Conservation (phyloP, 1,140 invertebrate genomes). For the Lineus longissimus region DNA sequence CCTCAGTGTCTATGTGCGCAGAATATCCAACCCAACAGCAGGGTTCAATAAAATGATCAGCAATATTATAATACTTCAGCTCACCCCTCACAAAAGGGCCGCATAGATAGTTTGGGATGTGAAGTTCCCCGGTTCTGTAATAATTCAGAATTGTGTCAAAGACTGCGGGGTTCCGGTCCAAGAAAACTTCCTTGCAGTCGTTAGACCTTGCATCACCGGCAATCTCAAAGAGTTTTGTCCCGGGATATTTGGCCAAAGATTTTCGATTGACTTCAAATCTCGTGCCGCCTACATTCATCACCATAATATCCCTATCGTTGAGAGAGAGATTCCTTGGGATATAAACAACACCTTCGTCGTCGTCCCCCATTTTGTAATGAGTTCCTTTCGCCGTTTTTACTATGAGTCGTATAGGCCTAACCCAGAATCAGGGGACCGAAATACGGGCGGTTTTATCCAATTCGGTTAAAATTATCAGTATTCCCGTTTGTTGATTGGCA, state of each 20-base stretch:
- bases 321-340: background rate
- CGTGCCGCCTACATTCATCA: background rate
- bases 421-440: no score
- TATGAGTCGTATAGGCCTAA: no score
- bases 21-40: slow-evolving; percentile 29
- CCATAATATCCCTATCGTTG: background rate
- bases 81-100: slow-evolving; percentile 50
- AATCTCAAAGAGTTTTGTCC: background rate
- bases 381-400: no score
- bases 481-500: no score
- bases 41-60: slow-evolving; percentile 19
- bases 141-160: slow-evolving; percentile 95
- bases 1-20: slow-evolving; percentile 21
- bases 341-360: background rate
- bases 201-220: background rate
- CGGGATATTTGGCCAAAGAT: background rate
- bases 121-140: slow-evolving; percentile 91
- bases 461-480: no score
- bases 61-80: slow-evolving; percentile 32
- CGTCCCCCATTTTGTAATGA: background rate
- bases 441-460: no score
- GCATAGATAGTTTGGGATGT: slow-evolving; percentile 96
- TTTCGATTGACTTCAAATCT: background rate
- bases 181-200: slow-evolving; percentile 91
- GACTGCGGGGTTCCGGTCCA: slow-evolving; percentile 92